Evolutionary conservation across 2,113 vertebrate species (phyloP), one percentile per base, ranked within the genome.

Genomic region (Coregonus clupeaformis): DNA sequence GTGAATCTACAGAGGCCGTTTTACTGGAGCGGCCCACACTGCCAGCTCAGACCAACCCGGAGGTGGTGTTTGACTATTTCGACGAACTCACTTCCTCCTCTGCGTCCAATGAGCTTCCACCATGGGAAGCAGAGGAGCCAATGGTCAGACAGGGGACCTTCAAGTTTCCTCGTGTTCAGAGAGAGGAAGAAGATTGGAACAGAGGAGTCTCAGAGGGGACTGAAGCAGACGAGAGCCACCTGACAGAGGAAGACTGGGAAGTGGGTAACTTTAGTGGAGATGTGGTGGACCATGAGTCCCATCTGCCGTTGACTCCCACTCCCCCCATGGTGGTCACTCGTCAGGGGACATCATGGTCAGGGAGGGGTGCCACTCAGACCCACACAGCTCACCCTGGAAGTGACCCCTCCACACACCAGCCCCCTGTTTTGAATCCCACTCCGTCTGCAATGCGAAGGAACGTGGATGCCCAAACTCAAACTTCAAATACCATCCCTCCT

Each of bases 51-150:
- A 42, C 5, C 0, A 14, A 69, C 20, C 20, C 70, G 16, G 76
- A 81, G 9, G 1, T 5, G 0, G 1, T 42, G 3, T 77, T 80
- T 1, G 84, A 82, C 49, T 75, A 85, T 64, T 76, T 79, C 7
- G 65, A 74, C 42, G 74, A 72, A 45, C 3, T 42, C 14, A 47
- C 49, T 52, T 18, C 49, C 36, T 42, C 73, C 0, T 16, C 36
- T 5, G 3, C 7, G 29, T 68, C 1, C 1, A 25, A 55, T 0
- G 74, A 71, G 69, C 27, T 59, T 16, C 20, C 57, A 4, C 13
- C 52, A 6, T n/a, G 7, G 16, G 69, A 68, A n/a, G n/a, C n/a
- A 30, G 63, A 74, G 25, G 72, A 74, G 18, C 59, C n/a, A 20
- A 16, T 30, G 0, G 27, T 52, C 11, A 55, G 63, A 12, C 3